Conservation (phyloP, 2,113 vertebrate species). For the Nerophis lumbriciformis region DNA sequence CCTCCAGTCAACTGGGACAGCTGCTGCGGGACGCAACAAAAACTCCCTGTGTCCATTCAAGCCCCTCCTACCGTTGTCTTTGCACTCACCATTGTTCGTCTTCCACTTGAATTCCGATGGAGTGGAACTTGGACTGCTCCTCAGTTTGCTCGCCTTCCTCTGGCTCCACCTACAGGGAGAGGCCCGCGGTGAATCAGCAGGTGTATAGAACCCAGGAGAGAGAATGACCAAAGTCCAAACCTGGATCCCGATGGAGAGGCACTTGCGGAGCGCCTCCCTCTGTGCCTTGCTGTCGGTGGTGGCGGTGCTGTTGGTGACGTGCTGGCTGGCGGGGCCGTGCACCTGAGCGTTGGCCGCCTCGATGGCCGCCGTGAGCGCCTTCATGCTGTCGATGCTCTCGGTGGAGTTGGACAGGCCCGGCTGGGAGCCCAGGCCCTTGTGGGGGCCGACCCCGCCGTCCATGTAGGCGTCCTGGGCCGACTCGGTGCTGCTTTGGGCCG, state of each 20-base stretch:
- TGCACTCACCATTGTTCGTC: slow-evolving; percentile 90
- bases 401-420: slow-evolving; percentile 97
- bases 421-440: slow-evolving; percentile 85
- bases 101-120: slow-evolving; percentile 96
- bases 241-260: slow-evolving; percentile 96
- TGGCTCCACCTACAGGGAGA: slow-evolving; percentile 84
- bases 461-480: slow-evolving; percentile 98
- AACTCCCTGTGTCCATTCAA: slow-evolving; percentile 30
- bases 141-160: slow-evolving; percentile 78
- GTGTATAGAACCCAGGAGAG: too few species aligned
- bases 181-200: slow-evolving; percentile 7
- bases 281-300: slow-evolving; percentile 64
- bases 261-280: slow-evolving; percentile 88
- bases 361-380: slow-evolving; percentile 95
- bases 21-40: slow-evolving; percentile 48
- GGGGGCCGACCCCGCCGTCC: slow-evolving; percentile 82
- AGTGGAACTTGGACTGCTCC: slow-evolving; percentile 93
- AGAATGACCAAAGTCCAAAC: slow-evolving; percentile 54
- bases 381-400: slow-evolving; percentile 98
- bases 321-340: slow-evolving; percentile 93
- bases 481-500: slow-evolving; percentile 98
- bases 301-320: slow-evolving; percentile 83
- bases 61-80: slow-evolving; percentile 16
- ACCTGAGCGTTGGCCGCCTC: slow-evolving; percentile 98
- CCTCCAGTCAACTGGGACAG: slow-evolving; percentile 56